phyloP scores from a whole-genome alignment of 1,140 invertebrate species.

The Achatina immaculata region DNA sequence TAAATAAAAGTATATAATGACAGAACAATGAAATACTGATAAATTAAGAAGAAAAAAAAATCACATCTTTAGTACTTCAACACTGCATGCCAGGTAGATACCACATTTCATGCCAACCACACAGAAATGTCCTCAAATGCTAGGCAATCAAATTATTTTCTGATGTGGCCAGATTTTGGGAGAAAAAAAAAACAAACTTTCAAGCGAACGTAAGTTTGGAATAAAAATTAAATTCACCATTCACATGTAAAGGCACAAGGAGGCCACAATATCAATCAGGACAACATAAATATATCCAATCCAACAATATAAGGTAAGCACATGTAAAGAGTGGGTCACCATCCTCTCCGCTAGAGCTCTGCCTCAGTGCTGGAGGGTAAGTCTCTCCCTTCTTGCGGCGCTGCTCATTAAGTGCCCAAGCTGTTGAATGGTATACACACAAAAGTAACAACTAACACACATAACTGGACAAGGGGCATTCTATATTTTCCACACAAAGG shows the following conservation, averaged over 20 bases:
- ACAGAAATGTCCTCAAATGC: slow-evolving; percentile 3
- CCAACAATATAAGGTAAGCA: slow-evolving; percentile 14
- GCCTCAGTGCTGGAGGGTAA: slow-evolving; percentile 42
- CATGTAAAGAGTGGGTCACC: slow-evolving; percentile 41
- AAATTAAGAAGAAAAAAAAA: too few relatives aligned
- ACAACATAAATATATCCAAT: slow-evolving; percentile 24
- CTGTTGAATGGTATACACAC: slow-evolving; percentile 55
- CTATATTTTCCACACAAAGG: too few relatives aligned
- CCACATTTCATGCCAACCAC: not conserved
- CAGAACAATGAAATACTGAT: too few relatives aligned
- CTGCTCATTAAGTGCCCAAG: slow-evolving; percentile 63
- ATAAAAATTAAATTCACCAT: not conserved
- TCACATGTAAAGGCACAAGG: not conserved
- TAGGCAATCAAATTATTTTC: too few relatives aligned
- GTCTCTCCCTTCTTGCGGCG: slow-evolving; percentile 47
- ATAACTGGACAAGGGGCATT: too few relatives aligned
- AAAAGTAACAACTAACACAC: slow-evolving; percentile 28
- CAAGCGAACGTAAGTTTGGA: not conserved
- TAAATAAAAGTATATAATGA: too few relatives aligned
- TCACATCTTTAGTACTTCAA: too few relatives aligned
- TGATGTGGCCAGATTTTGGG: too few relatives aligned
- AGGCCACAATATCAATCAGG: not conserved
- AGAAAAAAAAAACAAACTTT: not conserved
- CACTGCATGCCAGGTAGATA: not conserved
- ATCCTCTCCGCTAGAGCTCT: slow-evolving; percentile 54